A percentile compares a stretch with the other conserved stretches of the same genome.
phyloP scores from a whole-genome alignment of 2,113 vertebrate species.

The Ailurus styani region DNA sequence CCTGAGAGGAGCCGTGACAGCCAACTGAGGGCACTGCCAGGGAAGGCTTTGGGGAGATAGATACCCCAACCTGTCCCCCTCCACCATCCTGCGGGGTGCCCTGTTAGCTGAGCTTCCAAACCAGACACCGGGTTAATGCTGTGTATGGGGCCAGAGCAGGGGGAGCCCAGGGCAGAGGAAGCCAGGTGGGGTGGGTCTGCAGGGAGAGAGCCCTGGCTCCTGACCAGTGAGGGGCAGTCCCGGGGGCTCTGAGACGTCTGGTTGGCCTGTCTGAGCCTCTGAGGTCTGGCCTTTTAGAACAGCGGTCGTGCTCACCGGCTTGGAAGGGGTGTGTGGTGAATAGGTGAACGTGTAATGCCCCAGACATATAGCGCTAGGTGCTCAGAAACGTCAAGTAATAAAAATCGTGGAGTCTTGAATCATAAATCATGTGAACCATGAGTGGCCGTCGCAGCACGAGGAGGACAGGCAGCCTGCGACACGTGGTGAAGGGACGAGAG shows the following conservation, averaged over 20 bases:
- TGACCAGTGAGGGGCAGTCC: not conserved
- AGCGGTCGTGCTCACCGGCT: not conserved
- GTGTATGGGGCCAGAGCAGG: no score
- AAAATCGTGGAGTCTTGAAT: not conserved
- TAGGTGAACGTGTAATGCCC: no score
- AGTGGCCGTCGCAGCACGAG: rapidly evolving
- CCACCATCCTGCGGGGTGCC: not conserved
- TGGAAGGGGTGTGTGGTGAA: not conserved
- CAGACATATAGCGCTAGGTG: not conserved
- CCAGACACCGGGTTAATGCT: not conserved
- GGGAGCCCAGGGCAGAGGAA: no score
- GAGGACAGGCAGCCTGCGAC: rapidly evolving
- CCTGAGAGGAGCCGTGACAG: not conserved
- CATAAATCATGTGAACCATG: not conserved
- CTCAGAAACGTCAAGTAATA: not conserved
- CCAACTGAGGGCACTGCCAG: not conserved
- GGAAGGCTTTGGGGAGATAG: rapidly evolving
- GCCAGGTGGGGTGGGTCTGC: not conserved
- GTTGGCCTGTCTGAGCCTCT: not conserved
- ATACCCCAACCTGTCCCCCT: not conserved
- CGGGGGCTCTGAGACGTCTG: not conserved
- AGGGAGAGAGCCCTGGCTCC: not conserved
- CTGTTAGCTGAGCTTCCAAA: not conserved
- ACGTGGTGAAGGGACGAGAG: rapidly evolving
- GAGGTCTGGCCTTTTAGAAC: not conserved